Conservation (phyloP, 1,140 invertebrate species). For the Samia ricini region DNA sequence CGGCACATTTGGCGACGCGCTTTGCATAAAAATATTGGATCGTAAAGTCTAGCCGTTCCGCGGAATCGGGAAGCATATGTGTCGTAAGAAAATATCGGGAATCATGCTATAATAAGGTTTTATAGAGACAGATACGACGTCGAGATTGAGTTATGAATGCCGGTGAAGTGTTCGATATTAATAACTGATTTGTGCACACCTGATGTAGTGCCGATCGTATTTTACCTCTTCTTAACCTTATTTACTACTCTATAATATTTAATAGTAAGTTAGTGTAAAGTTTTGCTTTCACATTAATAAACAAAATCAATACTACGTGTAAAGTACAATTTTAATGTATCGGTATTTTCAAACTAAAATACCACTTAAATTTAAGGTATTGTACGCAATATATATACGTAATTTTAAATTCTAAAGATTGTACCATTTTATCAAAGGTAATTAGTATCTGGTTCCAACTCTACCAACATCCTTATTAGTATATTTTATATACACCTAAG, state of each 20-base stretch:
- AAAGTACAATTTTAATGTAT: no score
- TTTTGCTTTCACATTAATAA: neutral
- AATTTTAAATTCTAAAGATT: no score
- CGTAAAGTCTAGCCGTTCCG: slow-evolving; percentile 64
- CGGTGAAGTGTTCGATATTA: slow-evolving; percentile 27
- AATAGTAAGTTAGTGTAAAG: neutral
- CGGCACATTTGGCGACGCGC: slow-evolving; percentile 73
- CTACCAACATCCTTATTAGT: no score
- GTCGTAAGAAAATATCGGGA: slow-evolving; percentile 55
- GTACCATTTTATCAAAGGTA: no score
- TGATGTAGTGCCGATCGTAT: slow-evolving; percentile 9
- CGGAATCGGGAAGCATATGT: slow-evolving; percentile 57
- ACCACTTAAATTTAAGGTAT: no score
- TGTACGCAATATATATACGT: no score
- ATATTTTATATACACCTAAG: no score
- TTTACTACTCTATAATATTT: slow-evolving; percentile 4
- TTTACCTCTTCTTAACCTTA: neutral
- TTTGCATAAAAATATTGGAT: slow-evolving; percentile 76
- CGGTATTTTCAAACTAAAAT: no score
- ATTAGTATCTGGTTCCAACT: no score
- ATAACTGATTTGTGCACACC: slow-evolving; percentile 32
- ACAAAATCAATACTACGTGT: neutral
- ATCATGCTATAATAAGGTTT: slow-evolving; percentile 55
- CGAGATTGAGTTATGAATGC: slow-evolving; percentile 54
- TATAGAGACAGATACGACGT: slow-evolving; percentile 49